Evolutionary conservation across 2,797 vertebrate species (phyloP).

Genomic region (Bradypodion ventrale): DNA sequence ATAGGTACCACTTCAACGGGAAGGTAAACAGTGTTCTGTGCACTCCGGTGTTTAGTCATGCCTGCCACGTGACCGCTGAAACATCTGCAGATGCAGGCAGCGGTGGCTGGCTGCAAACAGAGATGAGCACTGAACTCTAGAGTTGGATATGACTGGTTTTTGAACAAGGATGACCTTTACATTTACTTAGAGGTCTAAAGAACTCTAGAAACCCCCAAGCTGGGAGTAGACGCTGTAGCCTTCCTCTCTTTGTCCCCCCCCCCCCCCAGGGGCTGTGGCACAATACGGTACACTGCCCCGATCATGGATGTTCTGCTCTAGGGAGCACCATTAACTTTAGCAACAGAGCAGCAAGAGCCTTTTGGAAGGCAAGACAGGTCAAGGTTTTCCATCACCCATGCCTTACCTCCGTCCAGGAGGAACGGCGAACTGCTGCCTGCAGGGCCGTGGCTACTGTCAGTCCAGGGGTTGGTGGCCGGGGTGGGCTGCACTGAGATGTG

Average conservation of each 20-base stretch:
- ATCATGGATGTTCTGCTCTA: neutral
- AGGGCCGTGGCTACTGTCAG: slow-evolving; percentile 71
- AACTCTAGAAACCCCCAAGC: neutral
- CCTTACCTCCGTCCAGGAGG: slow-evolving; percentile 78
- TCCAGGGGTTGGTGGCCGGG: slow-evolving; percentile 68
- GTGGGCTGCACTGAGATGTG: slow-evolving; percentile 70
- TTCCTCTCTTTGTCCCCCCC: no score
- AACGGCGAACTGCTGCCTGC: slow-evolving; percentile 70
- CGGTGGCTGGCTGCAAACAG: no score
- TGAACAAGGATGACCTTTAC: no score
- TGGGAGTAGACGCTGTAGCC: neutral
- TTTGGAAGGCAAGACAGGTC: slow-evolving; percentile 51
- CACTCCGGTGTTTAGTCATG: no score
- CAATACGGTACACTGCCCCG: neutral
- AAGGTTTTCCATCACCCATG: slow-evolving; percentile 46
- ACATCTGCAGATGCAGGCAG: no score
- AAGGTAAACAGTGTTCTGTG: no score
- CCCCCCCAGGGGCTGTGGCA: no score
- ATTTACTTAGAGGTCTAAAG: no score
- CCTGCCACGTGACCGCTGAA: no score
- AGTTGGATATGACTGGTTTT: no score
- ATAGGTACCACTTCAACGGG: no score
- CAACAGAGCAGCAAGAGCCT: neutral
- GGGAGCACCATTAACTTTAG: neutral
- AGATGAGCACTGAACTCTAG: no score